Conservation (phyloP, 2,888 invertebrate species). For the Hoplodrina ambigua region DNA sequence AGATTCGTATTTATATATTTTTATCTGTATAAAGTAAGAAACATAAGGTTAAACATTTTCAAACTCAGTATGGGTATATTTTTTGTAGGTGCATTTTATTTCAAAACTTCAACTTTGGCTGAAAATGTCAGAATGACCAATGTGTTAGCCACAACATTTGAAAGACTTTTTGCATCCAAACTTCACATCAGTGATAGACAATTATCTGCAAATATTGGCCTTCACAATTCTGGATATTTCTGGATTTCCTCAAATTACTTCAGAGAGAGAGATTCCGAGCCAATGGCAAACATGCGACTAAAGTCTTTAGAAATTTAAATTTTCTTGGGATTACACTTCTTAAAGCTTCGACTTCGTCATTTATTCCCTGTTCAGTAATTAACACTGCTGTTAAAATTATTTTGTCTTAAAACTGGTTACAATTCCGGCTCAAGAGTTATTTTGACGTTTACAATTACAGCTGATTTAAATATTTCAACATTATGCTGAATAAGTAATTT, state of each 20-base stretch:
- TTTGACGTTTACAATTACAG: not conserved
- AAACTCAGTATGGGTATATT: too few relatives aligned
- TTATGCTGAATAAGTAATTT: slow-evolving; percentile 1
- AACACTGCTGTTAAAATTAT: not conserved
- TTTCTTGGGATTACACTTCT: not conserved
- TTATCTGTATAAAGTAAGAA: too few relatives aligned
- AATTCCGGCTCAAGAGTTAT: slow-evolving; percentile 2
- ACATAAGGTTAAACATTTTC: too few relatives aligned
- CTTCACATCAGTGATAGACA: slow-evolving; percentile 3
- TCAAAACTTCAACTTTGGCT: too few relatives aligned
- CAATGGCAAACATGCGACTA: slow-evolving; percentile 2
- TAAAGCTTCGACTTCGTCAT: not conserved
- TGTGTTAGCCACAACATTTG: too few relatives aligned
- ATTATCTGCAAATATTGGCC: slow-evolving; percentile 13
- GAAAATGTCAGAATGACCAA: too few relatives aligned
- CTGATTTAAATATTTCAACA: not conserved
- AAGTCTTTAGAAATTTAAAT: slow-evolving; percentile 23
- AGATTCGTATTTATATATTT: too few relatives aligned
- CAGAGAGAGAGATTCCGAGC: not conserved
- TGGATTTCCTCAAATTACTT: slow-evolving; percentile 26
- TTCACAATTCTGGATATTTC: slow-evolving; percentile 22
- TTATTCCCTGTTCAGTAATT: not conserved
- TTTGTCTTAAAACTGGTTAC: not conserved
- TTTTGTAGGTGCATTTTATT: too few relatives aligned
- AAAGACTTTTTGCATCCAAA: not conserved